A percentile compares a stretch with the other conserved stretches of the same genome.
These are phyloP conservation scores for Sussaba pulchella DNA, from an alignment of 2,888 invertebrate species.

Conservation along the genomic window DNA sequence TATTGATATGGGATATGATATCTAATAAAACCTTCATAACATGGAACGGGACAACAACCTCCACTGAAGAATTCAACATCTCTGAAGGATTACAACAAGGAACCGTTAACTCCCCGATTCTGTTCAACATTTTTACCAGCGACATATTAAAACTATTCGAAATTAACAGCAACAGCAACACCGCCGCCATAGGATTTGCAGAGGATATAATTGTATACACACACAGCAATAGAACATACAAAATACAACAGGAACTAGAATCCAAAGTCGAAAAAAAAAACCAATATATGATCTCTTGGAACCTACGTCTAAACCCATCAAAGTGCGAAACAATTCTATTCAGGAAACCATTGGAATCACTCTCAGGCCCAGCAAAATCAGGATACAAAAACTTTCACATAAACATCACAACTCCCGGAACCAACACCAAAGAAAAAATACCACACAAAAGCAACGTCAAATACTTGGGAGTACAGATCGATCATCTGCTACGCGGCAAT, in stretches of 20 bases:
- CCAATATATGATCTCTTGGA: slow-evolving; percentile 36
- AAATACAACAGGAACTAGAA: slow-evolving; percentile 21
- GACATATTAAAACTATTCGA: slow-evolving; percentile 7
- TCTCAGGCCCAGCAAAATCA: background rate
- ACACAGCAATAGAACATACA: too few relatives aligned
- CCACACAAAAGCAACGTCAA: too few relatives aligned
- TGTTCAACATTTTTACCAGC: slow-evolving; percentile 3
- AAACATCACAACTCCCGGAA: too few relatives aligned
- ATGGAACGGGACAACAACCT: background rate
- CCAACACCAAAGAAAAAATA: too few relatives aligned
- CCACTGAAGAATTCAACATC: background rate
- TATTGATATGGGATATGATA: slow-evolving; percentile 15
- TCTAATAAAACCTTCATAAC: background rate
- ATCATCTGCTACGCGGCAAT: too few relatives aligned
- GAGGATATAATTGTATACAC: too few relatives aligned
- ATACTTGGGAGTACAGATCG: too few relatives aligned
- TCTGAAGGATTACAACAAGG: background rate
- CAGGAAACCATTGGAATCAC: slow-evolving; percentile 16
- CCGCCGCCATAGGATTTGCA: background rate
- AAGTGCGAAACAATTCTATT: slow-evolving; percentile 63
- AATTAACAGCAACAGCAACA: background rate
- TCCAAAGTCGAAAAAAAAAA: slow-evolving; percentile 38
- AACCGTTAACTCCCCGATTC: slow-evolving; percentile 29
- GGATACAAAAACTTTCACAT: too few relatives aligned
- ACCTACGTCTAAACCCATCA: slow-evolving; percentile 33